phyloP scores from a whole-genome alignment of 2,113 vertebrate species.

The Platanista minor region DNA sequence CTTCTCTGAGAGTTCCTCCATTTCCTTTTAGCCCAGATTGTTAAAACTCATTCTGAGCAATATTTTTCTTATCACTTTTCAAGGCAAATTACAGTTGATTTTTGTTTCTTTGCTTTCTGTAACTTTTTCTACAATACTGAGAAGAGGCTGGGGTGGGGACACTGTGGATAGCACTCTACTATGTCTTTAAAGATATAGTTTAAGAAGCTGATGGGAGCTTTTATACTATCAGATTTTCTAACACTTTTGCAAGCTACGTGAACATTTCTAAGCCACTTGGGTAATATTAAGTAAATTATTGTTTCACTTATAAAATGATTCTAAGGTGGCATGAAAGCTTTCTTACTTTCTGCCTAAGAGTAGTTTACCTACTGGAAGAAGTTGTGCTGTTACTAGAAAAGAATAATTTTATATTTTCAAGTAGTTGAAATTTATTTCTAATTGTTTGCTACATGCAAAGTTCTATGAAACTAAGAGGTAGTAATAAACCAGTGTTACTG shows the following conservation, averaged over 20 bases:
- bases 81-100: not conserved
- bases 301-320: constrained; percentile 25
- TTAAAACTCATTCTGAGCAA: not conserved
- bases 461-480: not conserved
- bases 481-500: not conserved
- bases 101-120: not conserved
- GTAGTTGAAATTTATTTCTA: not conserved
- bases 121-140: not conserved
- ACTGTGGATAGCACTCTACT: not conserved
- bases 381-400: not conserved
- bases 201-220: not conserved
- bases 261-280: not conserved
- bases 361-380: not conserved
- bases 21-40: not conserved
- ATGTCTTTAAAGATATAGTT: not conserved
- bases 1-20: not conserved
- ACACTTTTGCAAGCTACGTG: not conserved
- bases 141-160: not conserved
- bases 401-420: not conserved
- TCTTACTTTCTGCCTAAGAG: not conserved
- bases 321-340: not conserved
- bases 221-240: not conserved
- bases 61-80: not conserved
- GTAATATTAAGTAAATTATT: constrained; percentile 18
- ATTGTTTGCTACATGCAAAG: not conserved